Evolutionary conservation across 2,888 invertebrate species (phyloP), one percentile per base, ranked within the genome.

Genomic region (Blastobasis lacticolella): DNA sequence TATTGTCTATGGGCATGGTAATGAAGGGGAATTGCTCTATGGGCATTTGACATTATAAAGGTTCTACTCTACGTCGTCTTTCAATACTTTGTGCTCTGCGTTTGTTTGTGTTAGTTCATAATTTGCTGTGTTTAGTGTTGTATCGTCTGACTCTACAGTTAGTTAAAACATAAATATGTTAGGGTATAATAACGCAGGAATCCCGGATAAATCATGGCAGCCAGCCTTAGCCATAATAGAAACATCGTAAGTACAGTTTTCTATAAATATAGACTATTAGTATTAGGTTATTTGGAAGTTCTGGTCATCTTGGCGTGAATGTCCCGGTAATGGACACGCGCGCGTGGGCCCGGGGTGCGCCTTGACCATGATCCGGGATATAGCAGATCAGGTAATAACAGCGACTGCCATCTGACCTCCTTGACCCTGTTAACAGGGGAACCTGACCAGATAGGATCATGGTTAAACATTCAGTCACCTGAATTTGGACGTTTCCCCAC

Each of bases 151-250:
- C 23, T 1, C 23, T 23, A 23, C 1, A 23, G 23, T 23, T 23
- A 23, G 23, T 23, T 23, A 23, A 23, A 23, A 23, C 23, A 49
- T 43, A 50, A 59, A 62, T 57, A 86, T 90, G 81, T 75, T 90
- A 2, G 85, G 90, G 4, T 88, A 81, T 60, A 81, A 91, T 45
- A 91, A 89, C 66, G 90, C 91, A 51, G 94, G 94, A 43, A 94
- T 96, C 61, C 96, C 96, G 1, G 96, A 96, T 70, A 95, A 94
- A 82, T 92, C 94, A 58, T 96, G 96, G 96, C 95, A 96, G 72
- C 96, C 96, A 5, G 94, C 94, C 7, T 92, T 93, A 64, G 95
- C 95, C 5, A 89, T 93, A 10, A 75, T 97, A 50, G 95, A 96
- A 80, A 96, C 96, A 54, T 92, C 94, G 96, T 95, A 88, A 91